Evolutionary conservation across 2,888 invertebrate genomes (phyloP).

Genomic region (Cryptophagus acutangulus): DNA sequence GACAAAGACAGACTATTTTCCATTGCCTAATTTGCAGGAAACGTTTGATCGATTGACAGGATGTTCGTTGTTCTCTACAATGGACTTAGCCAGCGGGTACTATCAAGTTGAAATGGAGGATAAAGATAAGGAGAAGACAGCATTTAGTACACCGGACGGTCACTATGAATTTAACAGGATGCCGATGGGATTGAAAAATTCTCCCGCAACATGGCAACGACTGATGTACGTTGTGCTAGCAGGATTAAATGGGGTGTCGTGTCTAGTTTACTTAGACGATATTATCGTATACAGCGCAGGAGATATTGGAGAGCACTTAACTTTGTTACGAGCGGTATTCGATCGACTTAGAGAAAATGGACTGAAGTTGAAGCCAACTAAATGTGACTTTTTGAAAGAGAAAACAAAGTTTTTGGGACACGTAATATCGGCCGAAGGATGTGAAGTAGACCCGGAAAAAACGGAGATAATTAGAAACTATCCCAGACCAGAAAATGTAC

Average conservation of each 20-base stretch:
- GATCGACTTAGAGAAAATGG: conserved; percentile 12
- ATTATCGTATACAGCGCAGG: conserved; percentile 20
- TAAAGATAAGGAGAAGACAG: conserved; percentile 18
- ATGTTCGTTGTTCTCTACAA: conserved; percentile 16
- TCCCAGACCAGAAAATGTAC: background rate
- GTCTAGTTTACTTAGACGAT: conserved; percentile 16
- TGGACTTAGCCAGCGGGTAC: conserved; percentile 21
- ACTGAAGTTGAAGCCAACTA: conserved; percentile 16
- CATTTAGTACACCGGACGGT: conserved; percentile 7
- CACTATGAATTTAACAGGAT: conserved; percentile 9
- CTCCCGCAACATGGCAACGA: conserved; percentile 10
- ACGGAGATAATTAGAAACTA: background rate
- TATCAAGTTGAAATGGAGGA: conserved; percentile 20
- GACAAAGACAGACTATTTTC: conserved; percentile 18
- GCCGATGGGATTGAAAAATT: conserved; percentile 11
- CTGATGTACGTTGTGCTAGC: conserved; percentile 7
- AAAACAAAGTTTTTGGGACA: conserved; percentile 19
- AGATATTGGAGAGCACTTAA: conserved; percentile 18
- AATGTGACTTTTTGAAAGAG: conserved; percentile 17
- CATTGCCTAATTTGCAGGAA: conserved; percentile 20
- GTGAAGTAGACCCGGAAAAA: background rate
- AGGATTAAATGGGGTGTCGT: conserved; percentile 9
- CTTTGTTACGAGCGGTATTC: conserved; percentile 10
- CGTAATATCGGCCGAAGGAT: conserved; percentile 12
- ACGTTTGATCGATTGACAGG: conserved; percentile 14